Percentiles rank a stretch among this genome's conserved stretches.
These are phyloP conservation scores for Pristionchus japonicus DNA, from an alignment of 2,888 invertebrate genomes.

Conservation along the genomic window DNA sequence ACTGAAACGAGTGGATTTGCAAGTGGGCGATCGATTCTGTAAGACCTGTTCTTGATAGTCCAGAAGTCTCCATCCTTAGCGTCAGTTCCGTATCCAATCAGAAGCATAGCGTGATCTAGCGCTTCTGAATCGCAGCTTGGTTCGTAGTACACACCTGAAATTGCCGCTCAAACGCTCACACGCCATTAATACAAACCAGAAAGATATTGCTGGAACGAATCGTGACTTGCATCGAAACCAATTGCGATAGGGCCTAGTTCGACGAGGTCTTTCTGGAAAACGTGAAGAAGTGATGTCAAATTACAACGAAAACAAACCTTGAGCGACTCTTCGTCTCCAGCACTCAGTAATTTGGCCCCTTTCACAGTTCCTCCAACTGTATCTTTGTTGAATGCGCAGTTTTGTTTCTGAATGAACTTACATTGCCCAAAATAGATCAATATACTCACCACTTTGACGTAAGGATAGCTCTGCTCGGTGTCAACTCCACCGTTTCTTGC, in stretches of 20 bases:
- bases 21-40: not conserved
- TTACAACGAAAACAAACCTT: not conserved
- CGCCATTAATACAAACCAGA: not conserved
- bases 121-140: not conserved
- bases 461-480: no score
- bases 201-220: not conserved
- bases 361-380: no score
- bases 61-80: not conserved
- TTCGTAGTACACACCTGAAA: not conserved
- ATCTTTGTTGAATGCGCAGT: no score
- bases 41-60: not conserved
- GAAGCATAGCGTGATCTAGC: not conserved
- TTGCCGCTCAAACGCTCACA: not conserved
- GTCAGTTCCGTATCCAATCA: not conserved
- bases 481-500: no score
- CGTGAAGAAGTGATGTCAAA: no score
- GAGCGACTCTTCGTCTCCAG: not conserved
- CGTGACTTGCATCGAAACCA: not conserved
- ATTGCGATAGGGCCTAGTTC: not conserved
- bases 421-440: no score
- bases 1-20: not conserved
- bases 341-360: no score
- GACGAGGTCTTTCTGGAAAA: not conserved
- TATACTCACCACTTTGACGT: no score
- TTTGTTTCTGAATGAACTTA: no score